Base-by-base conservation (phyloP, 2,797 vertebrate species). In the Halcyon badia region DNA sequence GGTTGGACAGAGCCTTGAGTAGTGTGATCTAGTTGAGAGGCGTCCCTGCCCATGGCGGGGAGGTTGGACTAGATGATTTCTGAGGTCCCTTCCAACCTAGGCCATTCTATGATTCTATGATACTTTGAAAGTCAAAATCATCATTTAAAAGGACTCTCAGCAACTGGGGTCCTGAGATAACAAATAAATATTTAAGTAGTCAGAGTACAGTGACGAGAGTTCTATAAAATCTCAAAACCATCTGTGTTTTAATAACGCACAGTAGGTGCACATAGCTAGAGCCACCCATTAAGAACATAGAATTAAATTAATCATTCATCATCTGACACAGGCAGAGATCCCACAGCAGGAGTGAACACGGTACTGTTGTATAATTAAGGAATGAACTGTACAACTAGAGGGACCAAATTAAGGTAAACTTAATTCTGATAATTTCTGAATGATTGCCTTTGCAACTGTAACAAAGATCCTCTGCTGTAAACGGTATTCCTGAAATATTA, bases 161-260 rank as follows among this genome's bases (percentile, higher is more conserved):
- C 60, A 88, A 91, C 61, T 16, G n/a, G 57, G 60, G 49, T 70
- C 76, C 65, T 95, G 80, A 80, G 46, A 80, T 72, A 68, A 85
- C 75, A 39, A 95, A 75, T 80, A 88, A 94, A 93, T 93, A 93
- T 94, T 95, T 93, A 90, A 85, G 46, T 37, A 91, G 71, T 66
- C 48, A 70, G 28, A 83, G 64, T 49, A 80, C 18, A 51, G 28
- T 48, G 65, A 75, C 0, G 0, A 90, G 13, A 24, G 14, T 62
- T 95, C 60, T 64, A 94, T 52, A 94, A 83, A 93, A 86, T 71
- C 89, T 83, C 76, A 54, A 85, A 93, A n/a, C 64, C 85, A 96
- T 89, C 90, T 85, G 94, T 77, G 52, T 87, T 93, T 91, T 66
- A 94, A 39, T 86, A 96, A 90, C 0, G 15, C 96, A 80, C 79